Base-by-base conservation (phyloP, 2,113 vertebrate species). In the Saimiri boliviensis region DNA sequence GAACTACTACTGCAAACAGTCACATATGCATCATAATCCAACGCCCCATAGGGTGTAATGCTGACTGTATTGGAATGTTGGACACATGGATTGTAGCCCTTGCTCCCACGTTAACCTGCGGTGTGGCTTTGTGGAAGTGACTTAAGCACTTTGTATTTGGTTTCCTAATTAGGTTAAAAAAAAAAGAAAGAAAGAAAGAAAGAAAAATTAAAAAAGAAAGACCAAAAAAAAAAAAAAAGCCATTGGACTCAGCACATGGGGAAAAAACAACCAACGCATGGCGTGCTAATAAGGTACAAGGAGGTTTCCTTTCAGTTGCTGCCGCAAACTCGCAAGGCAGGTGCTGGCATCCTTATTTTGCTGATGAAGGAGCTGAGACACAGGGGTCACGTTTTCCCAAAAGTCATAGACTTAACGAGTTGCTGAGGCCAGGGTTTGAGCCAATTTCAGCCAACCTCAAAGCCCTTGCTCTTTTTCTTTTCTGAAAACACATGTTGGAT, bases 401-500 rank as follows among this genome's bases (percentile, higher is more conserved):
- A 70, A 86, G 25, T 40, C 37, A 23, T 1, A 45, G 25, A 13
- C 25, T 37, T 83, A 86, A 60, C 35, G 47, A 35, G n/a, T 14
- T 92, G 23, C 81, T 52, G 47, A 79, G 68, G 42, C 45, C 23
- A 58, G 52, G 35, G 37, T 58, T 37, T 56, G 42, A 86, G 30
- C 49, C 47, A 45, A 14, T 70, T 80, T 56, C 30, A 60, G 45
- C 21, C 30, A 84, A 20, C 23, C 35, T 66, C 40, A 45, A 79
- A 83, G 3, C 11, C 11, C 49, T 80, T 84, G n/a, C 27, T 90
- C 58, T 86, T 8, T 81, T 92, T 93, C 27, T 80, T 54, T 86
- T 95, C 54, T 14, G 19, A 94, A 95, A 94, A 80, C 21, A 80
- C 76, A 83, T 58, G 56, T 95, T 79, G n/a, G 89, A 52, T 87